Percentiles rank a stretch among this genome's conserved stretches.
phyloP scores from a whole-genome alignment of 1,140 invertebrate species.

The Vanessa atalanta region DNA sequence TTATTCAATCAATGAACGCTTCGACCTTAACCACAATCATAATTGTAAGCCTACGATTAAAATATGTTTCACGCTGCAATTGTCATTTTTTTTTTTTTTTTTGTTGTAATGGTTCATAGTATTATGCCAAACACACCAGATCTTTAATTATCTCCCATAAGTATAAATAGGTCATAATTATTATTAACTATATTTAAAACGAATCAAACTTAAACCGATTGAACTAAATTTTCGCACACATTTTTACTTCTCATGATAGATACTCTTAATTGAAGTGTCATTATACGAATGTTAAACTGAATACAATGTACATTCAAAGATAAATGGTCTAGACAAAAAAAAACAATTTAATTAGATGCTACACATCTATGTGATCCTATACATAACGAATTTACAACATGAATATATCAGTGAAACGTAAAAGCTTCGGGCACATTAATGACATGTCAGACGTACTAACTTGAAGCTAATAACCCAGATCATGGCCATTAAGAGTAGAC shows the following conservation, averaged over 20 bases:
- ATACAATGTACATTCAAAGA: neutral
- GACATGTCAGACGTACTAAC: conserved; percentile 24
- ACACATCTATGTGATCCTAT: neutral
- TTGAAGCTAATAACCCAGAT: conserved; percentile 27
- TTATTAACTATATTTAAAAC: too few relatives aligned
- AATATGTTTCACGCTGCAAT: neutral
- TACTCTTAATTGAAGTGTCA: too few relatives aligned
- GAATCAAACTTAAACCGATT: too few relatives aligned
- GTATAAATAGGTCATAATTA: too few relatives aligned
- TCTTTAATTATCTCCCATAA: too few relatives aligned
- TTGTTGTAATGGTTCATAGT: neutral
- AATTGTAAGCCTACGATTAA: neutral
- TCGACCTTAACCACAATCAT: conserved; percentile 4
- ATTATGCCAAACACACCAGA: too few relatives aligned
- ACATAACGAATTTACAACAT: neutral
- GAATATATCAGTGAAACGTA: neutral
- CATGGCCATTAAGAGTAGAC: conserved; percentile 21
- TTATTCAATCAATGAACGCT: neutral
- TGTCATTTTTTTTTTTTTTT: neutral
- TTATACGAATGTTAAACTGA: too few relatives aligned
- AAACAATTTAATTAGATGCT: neutral
- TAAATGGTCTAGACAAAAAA: neutral
- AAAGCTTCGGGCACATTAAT: conserved; percentile 11
- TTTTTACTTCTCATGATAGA: too few relatives aligned
- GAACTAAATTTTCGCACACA: too few relatives aligned